phyloP scores from a whole-genome alignment of 2,888 invertebrate genomes.

The Silvanus unidentatus region DNA sequence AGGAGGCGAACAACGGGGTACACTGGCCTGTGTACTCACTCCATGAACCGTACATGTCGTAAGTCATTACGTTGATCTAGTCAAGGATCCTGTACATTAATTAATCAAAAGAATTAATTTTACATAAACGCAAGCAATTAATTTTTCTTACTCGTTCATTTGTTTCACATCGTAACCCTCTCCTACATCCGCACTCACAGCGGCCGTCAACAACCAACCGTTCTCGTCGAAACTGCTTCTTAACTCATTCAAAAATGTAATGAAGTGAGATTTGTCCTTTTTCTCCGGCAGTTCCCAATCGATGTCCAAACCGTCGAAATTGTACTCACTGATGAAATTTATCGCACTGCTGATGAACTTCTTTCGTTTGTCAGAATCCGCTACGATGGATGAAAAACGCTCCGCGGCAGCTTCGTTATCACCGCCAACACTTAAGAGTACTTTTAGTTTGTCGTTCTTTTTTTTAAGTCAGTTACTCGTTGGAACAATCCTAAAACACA shows the following conservation, averaged over 20 bases:
- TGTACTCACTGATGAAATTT: conserved; percentile 23
- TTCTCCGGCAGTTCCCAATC: conserved; percentile 31
- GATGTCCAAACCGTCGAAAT: conserved; percentile 30
- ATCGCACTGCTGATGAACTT: conserved; percentile 26
- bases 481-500: conserved; percentile 21
- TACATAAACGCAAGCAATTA: conserved; percentile 23
- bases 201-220: conserved; percentile 24
- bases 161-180: conserved; percentile 24
- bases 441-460: conserved; percentile 26
- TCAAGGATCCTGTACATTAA: not conserved
- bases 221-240: conserved; percentile 18
- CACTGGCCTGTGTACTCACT: conserved; percentile 61
- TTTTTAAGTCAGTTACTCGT: conserved; percentile 24
- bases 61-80: conserved; percentile 2
- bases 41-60: conserved; percentile 46
- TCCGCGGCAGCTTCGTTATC: conserved; percentile 22
- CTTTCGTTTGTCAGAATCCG: conserved; percentile 21
- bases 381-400: conserved; percentile 21
- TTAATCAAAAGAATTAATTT: too few relatives aligned
- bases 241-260: conserved; percentile 16
- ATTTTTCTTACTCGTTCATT: conserved; percentile 26
- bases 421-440: conserved; percentile 29
- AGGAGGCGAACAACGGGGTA: conserved; percentile 55
- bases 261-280: conserved; percentile 21
- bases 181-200: conserved; percentile 20